Evolutionary conservation across 2,888 invertebrate species (phyloP), one percentile per base, ranked within the genome.

Genomic region (Synergus umbraculus): DNA sequence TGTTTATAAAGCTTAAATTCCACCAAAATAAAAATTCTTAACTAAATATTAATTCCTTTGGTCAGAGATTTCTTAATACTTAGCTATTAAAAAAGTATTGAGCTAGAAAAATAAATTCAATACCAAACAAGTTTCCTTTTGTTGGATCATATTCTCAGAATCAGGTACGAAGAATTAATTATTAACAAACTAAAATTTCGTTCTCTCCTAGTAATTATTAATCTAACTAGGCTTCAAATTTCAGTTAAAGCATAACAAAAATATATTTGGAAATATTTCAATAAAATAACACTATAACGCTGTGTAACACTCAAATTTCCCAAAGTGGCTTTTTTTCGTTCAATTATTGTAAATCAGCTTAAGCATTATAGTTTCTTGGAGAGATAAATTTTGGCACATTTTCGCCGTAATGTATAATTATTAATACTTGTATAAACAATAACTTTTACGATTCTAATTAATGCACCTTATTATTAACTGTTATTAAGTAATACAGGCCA

Each of bases 41-140:
- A 73, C 10, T 54, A 41, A 54, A 54, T 73, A 73, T 58, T 37
- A 73, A 73, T 73, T 49, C 73, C 73, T 54, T 41, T 58, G 37
- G 29, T 73, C 54, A 41, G 49, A 29, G 15, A n/a, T 41, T 73
- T 73, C n/a, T 58, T 54, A 37, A 15, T 41, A 37, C 46, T 69
- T 69, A 69, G 18, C 49, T 49, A 29, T 49, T 49, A 49, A 9
- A n/a, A 69, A 69, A 37, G 29, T 69, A 69, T 69, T 7, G 46
- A 49, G 69, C 67, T 22, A 67, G 22, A 44, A 67, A 22, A 44
- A 22, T 46, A 22, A 69, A 15, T 73, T n/a, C 13, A 73, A 15
- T 73, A 10, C 76, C 80, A 82, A 73, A 76, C 67, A 73, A 76
- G 18, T 65, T 76, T 65, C 69, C 67, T 66, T 44, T 60, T 73